Conservation (phyloP, 1,140 invertebrate species). For the Riptortus pedestris region DNA sequence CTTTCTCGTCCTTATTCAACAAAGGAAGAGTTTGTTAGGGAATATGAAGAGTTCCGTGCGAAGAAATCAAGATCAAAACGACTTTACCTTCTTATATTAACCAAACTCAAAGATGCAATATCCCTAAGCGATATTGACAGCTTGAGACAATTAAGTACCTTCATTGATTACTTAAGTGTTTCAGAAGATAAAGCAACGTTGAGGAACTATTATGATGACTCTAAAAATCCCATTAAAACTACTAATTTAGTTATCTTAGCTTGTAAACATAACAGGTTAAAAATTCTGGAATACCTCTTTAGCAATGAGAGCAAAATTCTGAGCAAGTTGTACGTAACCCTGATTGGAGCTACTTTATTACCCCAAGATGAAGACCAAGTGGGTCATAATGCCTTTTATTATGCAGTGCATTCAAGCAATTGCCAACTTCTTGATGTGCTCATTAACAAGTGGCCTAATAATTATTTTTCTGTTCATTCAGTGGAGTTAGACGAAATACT, state of each 20-base stretch:
- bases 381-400: slow-evolving; percentile 25
- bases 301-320: not conserved
- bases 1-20: too few relatives aligned
- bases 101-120: not conserved
- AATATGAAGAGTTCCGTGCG: too few relatives aligned
- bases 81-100: not conserved
- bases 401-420: slow-evolving; percentile 20
- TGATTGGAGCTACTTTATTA: not conserved
- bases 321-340: not conserved
- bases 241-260: not conserved
- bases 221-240: not conserved
- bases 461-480: slow-evolving; percentile 4
- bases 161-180: not conserved
- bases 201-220: not conserved
- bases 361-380: slow-evolving; percentile 8
- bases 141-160: not conserved
- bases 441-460: slow-evolving; percentile 26
- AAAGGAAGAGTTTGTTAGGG: too few relatives aligned
- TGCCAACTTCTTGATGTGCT: slow-evolving; percentile 18
- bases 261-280: not conserved
- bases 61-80: too few relatives aligned
- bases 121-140: not conserved
- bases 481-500: slow-evolving; percentile 15
- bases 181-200: not conserved
- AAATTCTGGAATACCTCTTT: not conserved